Base-by-base conservation (phyloP, 2,888 invertebrate species). In the Strigamia transsilvanica region DNA sequence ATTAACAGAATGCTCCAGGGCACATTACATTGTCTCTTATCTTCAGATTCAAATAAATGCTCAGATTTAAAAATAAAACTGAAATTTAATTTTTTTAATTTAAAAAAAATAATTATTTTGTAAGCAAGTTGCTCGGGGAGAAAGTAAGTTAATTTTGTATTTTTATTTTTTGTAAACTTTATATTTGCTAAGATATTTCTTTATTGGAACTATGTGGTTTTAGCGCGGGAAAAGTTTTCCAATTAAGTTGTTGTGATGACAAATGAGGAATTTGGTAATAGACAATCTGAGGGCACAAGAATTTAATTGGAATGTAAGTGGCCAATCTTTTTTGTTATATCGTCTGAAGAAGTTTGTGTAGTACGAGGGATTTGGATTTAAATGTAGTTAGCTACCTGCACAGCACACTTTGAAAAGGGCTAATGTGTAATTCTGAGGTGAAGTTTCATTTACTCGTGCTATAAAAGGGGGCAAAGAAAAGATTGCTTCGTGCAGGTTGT, bases 1-100 rank as follows among this genome's bases (percentile, higher is more conserved):
- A 80, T 80, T 80, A 80, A 80, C 80, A 80, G 12, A 46, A 23
- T 18, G 32, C 80, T 80, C 41, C 4, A 38, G 41, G 79, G 32
- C 79, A 32, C 46, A 46, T 10, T 46, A 46, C 46, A 46, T n/a
- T 46, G 2, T n/a, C 46, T 46, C 12, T 46, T 12, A 46, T 46
- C 12, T 46, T 15, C n/a, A 46, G 46, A 46, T 46, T 10, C 46
- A 46, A 46, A 46, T n/a, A n/a, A 46, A 46, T 46, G 46, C n/a
- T 46, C 13, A n/a, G 12, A 46, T 46, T 46, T 3, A 46, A 46
- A 46, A 46, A 46, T 12, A 46, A 46, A 46, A 46, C 5, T n/a
- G 5, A 46, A 46, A 46, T 46, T 38, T 38, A n/a, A 9, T 38
- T 38, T 38, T 38, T 38, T 38, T 2, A 38, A 6, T 6, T 38